Percentiles rank a stretch among this genome's conserved stretches.
phyloP scores from a whole-genome alignment of 2,888 invertebrate species.

The Nymphalis c-album region DNA sequence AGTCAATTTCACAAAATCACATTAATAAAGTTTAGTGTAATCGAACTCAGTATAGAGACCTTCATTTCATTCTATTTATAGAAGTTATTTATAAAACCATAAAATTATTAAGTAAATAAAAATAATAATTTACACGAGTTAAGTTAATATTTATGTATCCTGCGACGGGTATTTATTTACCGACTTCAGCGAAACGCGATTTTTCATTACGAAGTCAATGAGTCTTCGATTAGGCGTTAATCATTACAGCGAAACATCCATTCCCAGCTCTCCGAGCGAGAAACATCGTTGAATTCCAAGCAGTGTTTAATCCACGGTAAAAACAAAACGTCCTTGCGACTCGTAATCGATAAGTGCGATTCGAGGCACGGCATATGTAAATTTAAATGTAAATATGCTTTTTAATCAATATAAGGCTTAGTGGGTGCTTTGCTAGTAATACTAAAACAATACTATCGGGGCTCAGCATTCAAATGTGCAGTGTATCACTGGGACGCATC shows the following conservation, averaged over 20 bases:
- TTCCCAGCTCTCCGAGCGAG: conserved; percentile 28
- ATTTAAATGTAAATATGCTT: conserved; percentile 72
- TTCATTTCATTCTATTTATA: too few relatives aligned
- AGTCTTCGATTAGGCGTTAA: conserved; percentile 38
- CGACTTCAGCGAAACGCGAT: conserved; percentile 27
- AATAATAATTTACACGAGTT: neutral
- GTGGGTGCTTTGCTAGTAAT: conserved; percentile 43
- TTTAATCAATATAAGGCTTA: conserved; percentile 74
- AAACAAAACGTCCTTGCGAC: conserved; percentile 46
- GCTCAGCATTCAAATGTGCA: conserved; percentile 65
- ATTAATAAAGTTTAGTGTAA: too few relatives aligned
- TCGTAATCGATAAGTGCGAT: conserved; percentile 72
- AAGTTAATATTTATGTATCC: conserved; percentile 1
- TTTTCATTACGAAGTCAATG: conserved; percentile 34
- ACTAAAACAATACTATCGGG: conserved; percentile 73
- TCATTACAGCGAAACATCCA: conserved; percentile 38
- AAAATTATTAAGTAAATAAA: neutral
- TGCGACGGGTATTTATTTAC: conserved; percentile 7
- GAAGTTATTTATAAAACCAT: too few relatives aligned
- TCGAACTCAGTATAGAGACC: too few relatives aligned
- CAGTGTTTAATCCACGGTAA: conserved; percentile 33
- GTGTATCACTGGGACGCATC: conserved; percentile 68
- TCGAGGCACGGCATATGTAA: conserved; percentile 76
- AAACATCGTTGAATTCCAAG: conserved; percentile 34
- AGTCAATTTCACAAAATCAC: too few relatives aligned